Conservation (phyloP, 2,888 invertebrate species). For the Drosophila mulleri region DNA sequence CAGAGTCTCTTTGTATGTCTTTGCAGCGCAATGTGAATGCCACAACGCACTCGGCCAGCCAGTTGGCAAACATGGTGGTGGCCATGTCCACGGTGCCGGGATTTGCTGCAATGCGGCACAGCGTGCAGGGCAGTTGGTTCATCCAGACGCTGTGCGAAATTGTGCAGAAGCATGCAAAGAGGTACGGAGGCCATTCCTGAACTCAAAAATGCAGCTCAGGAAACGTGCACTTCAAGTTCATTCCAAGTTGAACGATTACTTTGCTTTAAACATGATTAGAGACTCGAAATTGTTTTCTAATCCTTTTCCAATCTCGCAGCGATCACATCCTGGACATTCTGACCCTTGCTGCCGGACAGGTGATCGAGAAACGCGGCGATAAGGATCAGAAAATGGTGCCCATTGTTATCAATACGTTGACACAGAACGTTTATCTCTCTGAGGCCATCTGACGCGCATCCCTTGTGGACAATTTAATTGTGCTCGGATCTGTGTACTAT, state of each 20-base stretch:
- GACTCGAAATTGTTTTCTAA: background rate
- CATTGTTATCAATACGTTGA: slow-evolving; percentile 62
- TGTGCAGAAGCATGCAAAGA: slow-evolving; percentile 64
- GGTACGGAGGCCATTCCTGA: slow-evolving; percentile 45
- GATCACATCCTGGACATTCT: slow-evolving; percentile 81
- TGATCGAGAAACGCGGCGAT: slow-evolving; percentile 69
- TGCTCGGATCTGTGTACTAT: background rate
- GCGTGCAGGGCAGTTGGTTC: slow-evolving; percentile 82
- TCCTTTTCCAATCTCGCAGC: slow-evolving; percentile 47
- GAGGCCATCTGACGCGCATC: background rate
- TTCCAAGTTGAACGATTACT: background rate
- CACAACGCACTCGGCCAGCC: slow-evolving; percentile 32
- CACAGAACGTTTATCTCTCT: slow-evolving; percentile 78
- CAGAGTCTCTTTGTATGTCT: background rate
- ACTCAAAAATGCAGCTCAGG: background rate
- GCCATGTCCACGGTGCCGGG: slow-evolving; percentile 83
- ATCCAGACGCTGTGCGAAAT: slow-evolving; percentile 82
- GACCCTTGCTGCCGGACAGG: slow-evolving; percentile 66
- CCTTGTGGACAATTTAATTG: background rate
- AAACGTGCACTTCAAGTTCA: background rate
- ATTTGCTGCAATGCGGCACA: slow-evolving; percentile 81
- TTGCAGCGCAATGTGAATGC: slow-evolving; percentile 48
- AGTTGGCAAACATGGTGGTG: slow-evolving; percentile 77
- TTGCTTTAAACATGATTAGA: background rate
- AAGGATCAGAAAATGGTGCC: slow-evolving; percentile 80